Evolutionary conservation across 2,888 invertebrate species (phyloP).

Genomic region (Athalia rosae): DNA sequence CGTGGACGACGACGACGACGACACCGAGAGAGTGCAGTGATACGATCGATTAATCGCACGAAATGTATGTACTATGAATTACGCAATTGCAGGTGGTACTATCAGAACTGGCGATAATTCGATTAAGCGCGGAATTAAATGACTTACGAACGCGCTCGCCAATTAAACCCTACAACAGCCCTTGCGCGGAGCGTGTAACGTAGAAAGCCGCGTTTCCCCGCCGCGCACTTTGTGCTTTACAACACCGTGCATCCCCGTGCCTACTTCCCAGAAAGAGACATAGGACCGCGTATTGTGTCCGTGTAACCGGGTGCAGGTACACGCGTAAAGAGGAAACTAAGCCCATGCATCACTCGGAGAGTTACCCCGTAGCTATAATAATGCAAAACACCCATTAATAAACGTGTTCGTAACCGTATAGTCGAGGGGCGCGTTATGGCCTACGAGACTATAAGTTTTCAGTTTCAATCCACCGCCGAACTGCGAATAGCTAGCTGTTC

Average conservation of each 20-base stretch:
- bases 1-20: not conserved
- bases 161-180: constrained; percentile 17
- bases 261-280: constrained; percentile 10
- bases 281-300: constrained; percentile 1
- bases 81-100: not conserved
- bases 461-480: not conserved
- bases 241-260: constrained; percentile 18
- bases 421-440: not conserved
- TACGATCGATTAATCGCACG: not conserved
- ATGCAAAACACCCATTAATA: constrained; percentile 42
- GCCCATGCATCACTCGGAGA: constrained; percentile 41
- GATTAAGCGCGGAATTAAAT: constrained; percentile 29
- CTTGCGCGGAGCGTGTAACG: constrained; percentile 1
- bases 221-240: constrained; percentile 5
- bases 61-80: not conserved
- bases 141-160: constrained; percentile 7
- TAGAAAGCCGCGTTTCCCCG: constrained; percentile 13
- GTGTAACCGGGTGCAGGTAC: constrained; percentile 9
- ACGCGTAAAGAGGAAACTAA: constrained; percentile 44
- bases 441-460: constrained; percentile 33
- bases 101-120: constrained; percentile 11
- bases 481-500: not conserved
- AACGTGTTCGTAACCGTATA: constrained; percentile 20
- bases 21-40: not conserved
- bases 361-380: constrained; percentile 21